A percentile compares a stretch with the other conserved stretches of the same genome.
Conservation (phyloP, 1,140 invertebrate species). For the Hypothenemus hampei region DNA sequence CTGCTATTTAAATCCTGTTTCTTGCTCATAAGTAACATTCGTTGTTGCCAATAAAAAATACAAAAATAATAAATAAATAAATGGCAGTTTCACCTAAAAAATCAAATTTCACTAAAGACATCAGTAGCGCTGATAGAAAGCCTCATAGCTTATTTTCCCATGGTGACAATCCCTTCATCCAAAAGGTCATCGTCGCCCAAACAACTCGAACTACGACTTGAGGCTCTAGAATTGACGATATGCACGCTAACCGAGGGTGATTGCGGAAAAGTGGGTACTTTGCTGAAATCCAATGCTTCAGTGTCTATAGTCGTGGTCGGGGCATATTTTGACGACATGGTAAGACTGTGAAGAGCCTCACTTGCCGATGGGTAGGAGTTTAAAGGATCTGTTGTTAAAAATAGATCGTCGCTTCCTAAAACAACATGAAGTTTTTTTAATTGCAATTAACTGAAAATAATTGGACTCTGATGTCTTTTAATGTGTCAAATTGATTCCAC, state of each 20-base stretch:
- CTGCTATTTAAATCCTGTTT: no score
- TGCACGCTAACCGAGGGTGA: constrained; percentile 70
- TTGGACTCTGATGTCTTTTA: no score
- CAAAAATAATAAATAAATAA: no score
- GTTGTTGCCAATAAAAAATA: no score
- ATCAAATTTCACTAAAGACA: no score
- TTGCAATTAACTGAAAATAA: no score
- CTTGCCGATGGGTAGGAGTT: constrained; percentile 24
- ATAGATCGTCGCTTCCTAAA: constrained; percentile 22
- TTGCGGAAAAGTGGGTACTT: constrained; percentile 47
- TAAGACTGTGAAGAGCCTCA: constrained; percentile 23
- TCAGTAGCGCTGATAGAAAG: no score
- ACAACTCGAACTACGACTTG: constrained; percentile 67
- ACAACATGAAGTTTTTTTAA: no score
- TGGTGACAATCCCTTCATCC: constrained; percentile 77
- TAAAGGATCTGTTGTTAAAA: constrained; percentile 23
- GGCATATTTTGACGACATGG: constrained; percentile 37
- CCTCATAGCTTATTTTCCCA: constrained; percentile 61
- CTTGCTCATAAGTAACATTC: no score
- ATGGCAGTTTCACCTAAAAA: no score
- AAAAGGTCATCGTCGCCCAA: constrained; percentile 85
- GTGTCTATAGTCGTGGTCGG: constrained; percentile 34
- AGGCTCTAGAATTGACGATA: constrained; percentile 72
- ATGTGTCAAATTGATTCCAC: no score
- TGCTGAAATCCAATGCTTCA: constrained; percentile 39